Base-by-base conservation (phyloP, 2,113 vertebrate genomes). In the Nannobrachium achirus region DNA sequence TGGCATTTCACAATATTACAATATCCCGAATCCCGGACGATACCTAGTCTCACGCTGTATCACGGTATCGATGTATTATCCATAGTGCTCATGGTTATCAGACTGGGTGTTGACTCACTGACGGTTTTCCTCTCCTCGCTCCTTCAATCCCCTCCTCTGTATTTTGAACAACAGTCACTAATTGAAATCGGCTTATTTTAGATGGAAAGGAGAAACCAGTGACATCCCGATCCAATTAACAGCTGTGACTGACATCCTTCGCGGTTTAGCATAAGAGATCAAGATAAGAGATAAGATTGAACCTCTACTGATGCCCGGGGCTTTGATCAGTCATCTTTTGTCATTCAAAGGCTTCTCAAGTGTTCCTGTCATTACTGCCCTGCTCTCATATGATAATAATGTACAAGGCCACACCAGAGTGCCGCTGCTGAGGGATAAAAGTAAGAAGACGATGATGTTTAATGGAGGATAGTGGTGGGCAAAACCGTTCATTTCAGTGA, bases 381-480 rank as follows among this genome's bases (percentile, higher is more conserved):
- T 19, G 14, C 39, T 78, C 1, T 71, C 60, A 44, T 66, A 79
- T 82, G 70, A 46, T 79, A 76, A 46, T 79, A 76, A 79, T 73
- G 9, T 33, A 8, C 0, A 1, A 33, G 48, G 20, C 20, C 69
- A 52, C 69, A 46, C 19, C 6, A 8, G 39, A 52, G 64, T 78
- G 81, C 69, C 61, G 75, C 79, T 41, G 56, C 18, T 46, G 57
- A 49, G 25, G 48, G 73, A 42, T 72, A 38, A 81, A 79, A 71
- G 55, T 40, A 66, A 76, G 46, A 53, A 41, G 61, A 25, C 75
- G 71, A 59, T 6, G 39, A 57, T 13, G 25, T 51, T 72, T 84
- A 80, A 80, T 80, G 78, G 81, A 46, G 68, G 66, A 16, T n/a
- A n/a, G n/a, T n/a, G n/a, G n/a, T n/a, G n/a, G n/a, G n/a, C n/a